Evolutionary conservation across 2,797 vertebrate species (phyloP).

Genomic region (Knipowitschia caucasica): DNA sequence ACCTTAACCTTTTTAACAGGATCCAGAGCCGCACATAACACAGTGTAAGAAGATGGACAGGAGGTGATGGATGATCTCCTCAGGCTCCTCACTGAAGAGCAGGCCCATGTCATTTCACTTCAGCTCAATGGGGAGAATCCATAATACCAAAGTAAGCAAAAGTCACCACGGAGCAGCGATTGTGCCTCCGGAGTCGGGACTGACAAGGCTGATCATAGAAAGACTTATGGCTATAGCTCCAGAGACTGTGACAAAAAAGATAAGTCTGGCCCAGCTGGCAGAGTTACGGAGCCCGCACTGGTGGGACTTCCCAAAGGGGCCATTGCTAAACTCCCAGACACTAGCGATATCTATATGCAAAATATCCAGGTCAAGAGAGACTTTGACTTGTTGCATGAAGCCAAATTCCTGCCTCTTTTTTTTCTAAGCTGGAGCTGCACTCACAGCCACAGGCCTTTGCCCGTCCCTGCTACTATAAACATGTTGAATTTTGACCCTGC

Average conservation of each 20-base stretch:
- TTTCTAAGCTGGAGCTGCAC: no score
- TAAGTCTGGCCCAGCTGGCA: constrained; percentile 24
- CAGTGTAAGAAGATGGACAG: constrained; percentile 25
- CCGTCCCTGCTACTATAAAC: no score
- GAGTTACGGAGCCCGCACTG: no score
- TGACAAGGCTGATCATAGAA: constrained; percentile 35
- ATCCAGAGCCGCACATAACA: constrained; percentile 39
- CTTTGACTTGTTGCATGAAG: no score
- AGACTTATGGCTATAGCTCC: constrained; percentile 13
- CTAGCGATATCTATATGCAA: no score
- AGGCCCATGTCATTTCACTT: constrained; percentile 18
- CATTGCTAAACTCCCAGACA: no score
- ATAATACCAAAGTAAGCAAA: constrained; percentile 15
- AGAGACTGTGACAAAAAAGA: neutral
- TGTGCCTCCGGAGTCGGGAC: constrained; percentile 40
- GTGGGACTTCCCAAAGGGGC: no score
- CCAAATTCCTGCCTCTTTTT: no score
- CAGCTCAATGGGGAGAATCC: neutral
- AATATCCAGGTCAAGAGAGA: no score
- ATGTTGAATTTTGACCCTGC: no score
- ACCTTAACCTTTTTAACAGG: constrained; percentile 6
- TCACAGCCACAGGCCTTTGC: no score
- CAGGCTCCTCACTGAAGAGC: constrained; percentile 22
- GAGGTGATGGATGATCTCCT: constrained; percentile 50
- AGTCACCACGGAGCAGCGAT: constrained; percentile 22